Base-by-base conservation (phyloP, 1,140 invertebrate genomes). In the Elysia chlorotica region DNA sequence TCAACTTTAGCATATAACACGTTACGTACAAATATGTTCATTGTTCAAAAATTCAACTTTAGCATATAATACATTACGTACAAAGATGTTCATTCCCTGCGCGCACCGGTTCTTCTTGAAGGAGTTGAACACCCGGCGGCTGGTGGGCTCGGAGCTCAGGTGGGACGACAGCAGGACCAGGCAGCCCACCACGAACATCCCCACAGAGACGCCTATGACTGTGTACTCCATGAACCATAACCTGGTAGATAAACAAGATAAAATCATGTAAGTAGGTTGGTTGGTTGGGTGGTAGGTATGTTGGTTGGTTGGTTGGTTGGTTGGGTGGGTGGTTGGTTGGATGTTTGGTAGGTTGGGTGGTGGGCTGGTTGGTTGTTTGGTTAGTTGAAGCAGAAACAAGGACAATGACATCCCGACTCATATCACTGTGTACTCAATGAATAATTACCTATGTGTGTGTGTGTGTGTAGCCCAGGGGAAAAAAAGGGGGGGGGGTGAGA, bases 161-260 rank as follows among this genome's bases (percentile, higher is more conserved):
- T 83, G 81, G n/a, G 77, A 76, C 61, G 79, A 59, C 53, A 79
- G 59, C 21, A 85, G 75, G 14, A 85, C 74, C 17, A 81, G 59
- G 2, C 80, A 81, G 25, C 82, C 81, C 28, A 85, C 66, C 17
- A 85, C 81, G 73, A 85, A 83, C 83, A 84, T 84, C 10, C 77
- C 75, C 28, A 79, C 74, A 2, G 79, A 66, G 0, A 83, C 78
- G 19, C 83, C 83, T 14, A 81, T 83, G 28, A 84, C 53, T 23
- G 78, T 81, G 71, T 76, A 80, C 62, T 85, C 83, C 66, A 84
- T 79, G 68, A 83, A 83, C 81, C 82, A 83, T 30, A 82, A 57
- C 28, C 83, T 85, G 76, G n/a, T 76, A 76, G 66, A n/a, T 70
- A 2, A 41, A 65, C 41, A 71, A 53, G 31, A 2, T 31, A 21